These are phyloP conservation scores for Melangyna quadrimaculata DNA, from an alignment of 2,888 invertebrate genomes.

Conservation along the genomic window DNA sequence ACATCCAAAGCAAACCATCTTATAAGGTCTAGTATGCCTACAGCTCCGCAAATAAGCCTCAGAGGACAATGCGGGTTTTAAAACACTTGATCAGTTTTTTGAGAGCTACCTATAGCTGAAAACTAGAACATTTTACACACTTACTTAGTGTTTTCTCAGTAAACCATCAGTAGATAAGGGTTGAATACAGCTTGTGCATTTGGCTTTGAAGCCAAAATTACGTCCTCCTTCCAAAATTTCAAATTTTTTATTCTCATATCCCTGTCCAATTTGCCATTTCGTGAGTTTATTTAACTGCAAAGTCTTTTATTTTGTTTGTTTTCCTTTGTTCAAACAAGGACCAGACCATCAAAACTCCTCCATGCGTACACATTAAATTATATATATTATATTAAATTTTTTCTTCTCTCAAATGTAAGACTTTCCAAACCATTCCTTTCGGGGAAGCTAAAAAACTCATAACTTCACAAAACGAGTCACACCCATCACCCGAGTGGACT, in stretches of 20 bases:
- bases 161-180: too few relatives aligned
- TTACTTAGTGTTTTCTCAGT: too few relatives aligned
- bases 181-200: too few relatives aligned
- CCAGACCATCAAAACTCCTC: constrained; percentile 3
- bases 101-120: too few relatives aligned
- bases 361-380: constrained; percentile 25
- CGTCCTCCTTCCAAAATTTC: not conserved
- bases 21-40: too few relatives aligned
- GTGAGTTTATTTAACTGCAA: not conserved
- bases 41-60: too few relatives aligned
- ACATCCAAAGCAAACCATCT: too few relatives aligned
- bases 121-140: too few relatives aligned
- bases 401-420: not conserved
- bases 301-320: constrained; percentile 21
- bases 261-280: not conserved
- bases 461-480: constrained; percentile 37
- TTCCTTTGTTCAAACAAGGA: constrained; percentile 42
- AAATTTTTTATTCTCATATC: not conserved
- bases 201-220: not conserved
- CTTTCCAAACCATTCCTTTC: not conserved
- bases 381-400: constrained; percentile 25
- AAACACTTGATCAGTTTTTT: too few relatives aligned
- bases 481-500: constrained; percentile 46
- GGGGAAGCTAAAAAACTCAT: not conserved
- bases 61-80: too few relatives aligned